These are phyloP conservation scores for Acrocephalus arundinaceus DNA, from an alignment of 2,113 vertebrate species.

Conservation along the genomic window DNA sequence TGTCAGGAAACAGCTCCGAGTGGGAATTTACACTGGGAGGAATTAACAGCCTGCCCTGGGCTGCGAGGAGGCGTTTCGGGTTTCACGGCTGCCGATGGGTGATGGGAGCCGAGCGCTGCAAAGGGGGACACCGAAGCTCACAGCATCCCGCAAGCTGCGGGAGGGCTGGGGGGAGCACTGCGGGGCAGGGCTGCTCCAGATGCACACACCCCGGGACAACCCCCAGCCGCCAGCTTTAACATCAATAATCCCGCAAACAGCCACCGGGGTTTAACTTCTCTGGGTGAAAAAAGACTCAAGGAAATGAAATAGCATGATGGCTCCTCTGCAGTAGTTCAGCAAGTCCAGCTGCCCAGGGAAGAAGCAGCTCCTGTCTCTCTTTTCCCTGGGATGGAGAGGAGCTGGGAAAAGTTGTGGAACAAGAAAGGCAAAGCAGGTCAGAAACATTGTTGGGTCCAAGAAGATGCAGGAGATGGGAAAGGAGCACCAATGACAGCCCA, in stretches of 20 bases:
- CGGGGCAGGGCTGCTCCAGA: background rate
- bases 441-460: background rate
- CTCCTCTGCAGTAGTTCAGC: background rate
- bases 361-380: background rate
- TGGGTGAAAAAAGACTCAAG: background rate
- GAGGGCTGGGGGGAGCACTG: background rate
- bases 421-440: background rate
- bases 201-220: background rate
- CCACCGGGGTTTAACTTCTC: background rate
- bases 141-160: background rate
- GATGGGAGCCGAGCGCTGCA: background rate
- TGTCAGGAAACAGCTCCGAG: background rate
- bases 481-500: background rate
- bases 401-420: background rate
- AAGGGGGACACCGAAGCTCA: accelerated
- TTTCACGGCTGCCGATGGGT: background rate
- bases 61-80: background rate
- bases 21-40: background rate
- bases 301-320: background rate
- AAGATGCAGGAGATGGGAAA: background rate
- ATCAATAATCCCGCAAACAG: background rate
- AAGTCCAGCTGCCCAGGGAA: background rate
- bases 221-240: background rate
- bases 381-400: background rate
- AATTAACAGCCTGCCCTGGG: constrained; percentile 6